Percentiles rank a stretch among this genome's conserved stretches.
phyloP scores from a whole-genome alignment of 2,797 vertebrate species.

The Pseudochirops corinnae region DNA sequence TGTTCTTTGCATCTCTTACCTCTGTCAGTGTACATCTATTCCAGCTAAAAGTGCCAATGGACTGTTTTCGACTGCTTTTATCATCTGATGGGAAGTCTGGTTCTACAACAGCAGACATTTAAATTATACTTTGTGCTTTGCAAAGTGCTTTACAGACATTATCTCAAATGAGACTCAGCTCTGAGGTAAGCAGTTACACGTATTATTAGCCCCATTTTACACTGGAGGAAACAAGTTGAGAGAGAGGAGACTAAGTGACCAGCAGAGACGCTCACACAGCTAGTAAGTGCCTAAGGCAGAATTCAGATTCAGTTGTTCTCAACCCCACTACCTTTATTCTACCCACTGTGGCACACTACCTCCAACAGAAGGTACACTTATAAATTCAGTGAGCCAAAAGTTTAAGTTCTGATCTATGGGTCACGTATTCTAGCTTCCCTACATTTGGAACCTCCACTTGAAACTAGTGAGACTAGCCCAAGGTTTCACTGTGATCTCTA shows the following conservation, averaged over 20 bases:
- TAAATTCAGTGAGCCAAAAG: neutral
- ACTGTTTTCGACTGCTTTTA: neutral
- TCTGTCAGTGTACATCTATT: neutral
- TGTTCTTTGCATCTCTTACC: neutral
- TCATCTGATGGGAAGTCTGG: neutral
- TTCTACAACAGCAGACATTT: neutral
- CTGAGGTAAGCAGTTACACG: neutral
- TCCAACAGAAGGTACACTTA: neutral
- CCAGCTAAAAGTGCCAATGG: neutral
- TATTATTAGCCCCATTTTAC: neutral
- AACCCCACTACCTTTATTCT: neutral
- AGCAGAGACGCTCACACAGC: neutral
- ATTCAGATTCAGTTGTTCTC: neutral
- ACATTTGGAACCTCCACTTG: neutral
- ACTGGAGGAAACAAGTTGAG: neutral
- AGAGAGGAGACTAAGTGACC: neutral
- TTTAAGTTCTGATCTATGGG: neutral
- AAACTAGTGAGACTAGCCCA: neutral
- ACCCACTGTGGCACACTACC: neutral
- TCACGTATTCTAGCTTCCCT: neutral
- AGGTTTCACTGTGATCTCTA: neutral
- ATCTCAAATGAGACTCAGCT: neutral
- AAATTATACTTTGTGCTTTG: neutral
- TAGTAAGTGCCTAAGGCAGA: neutral
- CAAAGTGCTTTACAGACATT: neutral